phyloP scores from a whole-genome alignment of 2,113 vertebrate genomes.

The Laticauda laticaudata region DNA sequence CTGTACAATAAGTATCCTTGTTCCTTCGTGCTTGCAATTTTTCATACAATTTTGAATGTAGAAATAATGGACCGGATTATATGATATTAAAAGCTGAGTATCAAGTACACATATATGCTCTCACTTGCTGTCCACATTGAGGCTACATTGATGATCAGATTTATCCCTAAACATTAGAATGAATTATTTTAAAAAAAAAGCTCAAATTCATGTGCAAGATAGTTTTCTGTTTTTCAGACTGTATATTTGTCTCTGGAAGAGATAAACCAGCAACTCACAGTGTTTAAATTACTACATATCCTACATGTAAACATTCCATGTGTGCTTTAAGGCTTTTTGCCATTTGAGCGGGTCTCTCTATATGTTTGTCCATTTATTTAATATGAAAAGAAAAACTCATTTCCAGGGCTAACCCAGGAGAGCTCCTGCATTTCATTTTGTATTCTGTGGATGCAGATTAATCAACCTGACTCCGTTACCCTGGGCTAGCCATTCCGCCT shows the following conservation, averaged over 20 bases:
- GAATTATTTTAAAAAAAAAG: not conserved
- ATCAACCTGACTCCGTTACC: slow-evolving; percentile 84
- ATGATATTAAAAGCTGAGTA: not conserved
- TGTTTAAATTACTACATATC: slow-evolving; percentile 56
- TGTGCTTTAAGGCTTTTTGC: slow-evolving; percentile 51
- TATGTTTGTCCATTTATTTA: slow-evolving; percentile 64
- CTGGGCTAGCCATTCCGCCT: slow-evolving; percentile 80
- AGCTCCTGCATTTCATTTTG: slow-evolving; percentile 81
- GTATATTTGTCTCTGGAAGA: not conserved
- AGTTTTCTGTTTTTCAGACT: slow-evolving; percentile 9
- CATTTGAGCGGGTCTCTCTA: slow-evolving; percentile 31
- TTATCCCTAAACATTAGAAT: slow-evolving; percentile 10
- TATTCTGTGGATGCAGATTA: slow-evolving; percentile 89
- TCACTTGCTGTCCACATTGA: not conserved
- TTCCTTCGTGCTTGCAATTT: slow-evolving; percentile 28
- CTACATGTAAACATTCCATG: slow-evolving; percentile 35
- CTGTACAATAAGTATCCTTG: slow-evolving; percentile 41
- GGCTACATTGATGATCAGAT: not conserved
- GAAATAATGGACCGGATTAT: slow-evolving; percentile 14
- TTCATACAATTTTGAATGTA: slow-evolving; percentile 37
- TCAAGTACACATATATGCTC: not conserved
- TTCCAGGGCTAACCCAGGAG: slow-evolving; percentile 75
- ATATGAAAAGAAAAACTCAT: slow-evolving; percentile 73
- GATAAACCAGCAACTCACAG: slow-evolving; percentile 31
- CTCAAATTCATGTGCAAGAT: not conserved